phyloP scores from a whole-genome alignment of 2,888 invertebrate species.

The Conops quadrifasciatus region DNA sequence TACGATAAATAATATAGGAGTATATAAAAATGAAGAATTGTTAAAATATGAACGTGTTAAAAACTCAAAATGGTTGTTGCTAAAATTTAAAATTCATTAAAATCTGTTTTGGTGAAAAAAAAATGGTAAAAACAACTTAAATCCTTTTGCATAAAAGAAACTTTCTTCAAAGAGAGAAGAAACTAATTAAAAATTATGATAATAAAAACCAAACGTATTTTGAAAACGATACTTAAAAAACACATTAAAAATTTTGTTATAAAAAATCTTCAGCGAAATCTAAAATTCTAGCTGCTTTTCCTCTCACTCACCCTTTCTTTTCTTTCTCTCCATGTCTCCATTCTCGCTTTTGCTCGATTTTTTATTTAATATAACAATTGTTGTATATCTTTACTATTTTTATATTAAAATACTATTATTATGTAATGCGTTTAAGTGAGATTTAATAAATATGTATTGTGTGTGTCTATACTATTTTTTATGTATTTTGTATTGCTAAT shows the following conservation, averaged over 20 bases:
- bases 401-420: background rate
- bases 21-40: background rate
- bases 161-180: too few species aligned
- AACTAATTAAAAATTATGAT: too few species aligned
- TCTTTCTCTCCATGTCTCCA: background rate
- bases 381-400: background rate
- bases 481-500: too few species aligned
- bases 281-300: background rate
- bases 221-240: background rate
- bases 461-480: too few species aligned
- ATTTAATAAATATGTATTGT: background rate
- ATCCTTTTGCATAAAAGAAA: background rate
- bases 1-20: background rate
- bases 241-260: slow-evolving; percentile 1
- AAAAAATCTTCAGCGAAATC: background rate
- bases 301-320: background rate
- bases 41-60: slow-evolving; percentile 15
- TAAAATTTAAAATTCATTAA: slow-evolving; percentile 26
- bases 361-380: background rate
- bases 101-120: background rate
- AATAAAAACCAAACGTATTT: background rate
- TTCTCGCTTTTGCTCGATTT: background rate
- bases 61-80: background rate
- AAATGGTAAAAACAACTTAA: background rate
- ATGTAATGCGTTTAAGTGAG: too few species aligned